phyloP scores from a whole-genome alignment of 2,113 vertebrate genomes.

The Anhinga rufa region DNA sequence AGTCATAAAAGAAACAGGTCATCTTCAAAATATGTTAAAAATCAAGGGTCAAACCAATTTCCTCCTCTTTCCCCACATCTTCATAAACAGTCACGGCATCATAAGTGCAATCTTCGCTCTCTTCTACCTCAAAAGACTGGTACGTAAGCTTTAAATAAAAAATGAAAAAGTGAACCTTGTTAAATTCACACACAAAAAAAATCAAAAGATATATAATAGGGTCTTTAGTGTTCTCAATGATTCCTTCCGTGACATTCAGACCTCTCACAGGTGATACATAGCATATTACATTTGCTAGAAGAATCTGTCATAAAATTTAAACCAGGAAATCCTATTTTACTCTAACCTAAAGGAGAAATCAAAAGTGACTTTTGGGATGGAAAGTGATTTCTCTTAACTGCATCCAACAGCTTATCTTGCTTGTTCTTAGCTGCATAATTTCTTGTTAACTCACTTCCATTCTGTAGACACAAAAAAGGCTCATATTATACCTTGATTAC shows the following conservation, averaged over 20 bases:
- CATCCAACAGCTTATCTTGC: neutral
- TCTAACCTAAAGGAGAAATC: neutral
- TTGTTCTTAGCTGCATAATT: neutral
- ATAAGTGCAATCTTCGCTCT: constrained; percentile 74
- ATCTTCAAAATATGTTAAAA: neutral
- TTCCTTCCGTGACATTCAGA: neutral
- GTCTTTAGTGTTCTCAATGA: neutral
- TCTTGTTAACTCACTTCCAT: neutral
- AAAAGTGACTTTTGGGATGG: neutral
- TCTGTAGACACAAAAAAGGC: neutral
- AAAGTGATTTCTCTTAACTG: neutral
- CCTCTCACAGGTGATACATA: neutral
- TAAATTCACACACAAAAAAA: neutral
- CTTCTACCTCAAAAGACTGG: constrained; percentile 78
- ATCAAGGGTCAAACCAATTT: constrained; percentile 69
- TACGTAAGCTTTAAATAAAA: constrained; percentile 76
- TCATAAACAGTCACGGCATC: constrained; percentile 74
- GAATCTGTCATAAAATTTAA: neutral
- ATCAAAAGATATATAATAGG: neutral
- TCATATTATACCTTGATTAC: constrained; percentile 75
- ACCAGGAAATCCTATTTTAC: neutral
- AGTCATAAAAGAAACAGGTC: neutral
- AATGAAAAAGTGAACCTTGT: neutral
- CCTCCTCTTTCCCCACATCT: constrained; percentile 68
- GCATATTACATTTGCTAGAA: neutral